Base-by-base conservation (phyloP, 2,797 vertebrate genomes). In the Pangasius krempfi region DNA sequence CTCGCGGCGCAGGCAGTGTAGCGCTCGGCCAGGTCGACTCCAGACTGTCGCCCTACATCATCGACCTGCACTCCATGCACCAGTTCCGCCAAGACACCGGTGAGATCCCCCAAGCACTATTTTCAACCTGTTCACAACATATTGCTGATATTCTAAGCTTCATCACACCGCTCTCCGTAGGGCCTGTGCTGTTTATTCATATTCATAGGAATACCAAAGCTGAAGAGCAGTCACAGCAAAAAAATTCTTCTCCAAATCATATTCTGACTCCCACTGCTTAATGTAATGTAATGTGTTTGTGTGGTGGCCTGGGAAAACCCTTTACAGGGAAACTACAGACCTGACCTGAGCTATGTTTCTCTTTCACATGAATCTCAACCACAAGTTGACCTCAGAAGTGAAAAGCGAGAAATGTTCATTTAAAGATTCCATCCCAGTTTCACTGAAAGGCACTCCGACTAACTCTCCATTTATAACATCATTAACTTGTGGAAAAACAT, bases 1-100 rank as follows among this genome's bases (percentile, higher is more conserved):
- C 97, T 75, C 97, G 98, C 73, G 95, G 96, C 93, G 97, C 95
- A 95, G 91, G 91, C 78, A 98, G 98, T 93, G 97, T 98, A 68
- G 97, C 98, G 92, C 95, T 98, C 92, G 98, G 98, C 93, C 97
- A 98, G 95, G 98, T 97, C 95, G 98, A 98, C 96, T 95, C 96
- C 91, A 96, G 97, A 89, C 97, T 98, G 37, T 96, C 97, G 91
- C 97, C 97, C 92, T 98, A 98, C 95, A 97, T 98, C 95, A 97
- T 98, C 93, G 97, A 99, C 94, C 94, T 99, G 95, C 97, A 98
- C 91, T 98, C 98, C 94, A 98, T 98, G 97, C 97, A 97, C 95
- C 97, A 98, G 94, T 98, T 98, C 94, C 96, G 97, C 89, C 97
- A 98, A 94, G 97, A 98, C 93, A 98, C 97, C 88, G 98, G 98